phyloP scores from a whole-genome alignment of 2,888 invertebrate species.

The Lydus trimaculatus region DNA sequence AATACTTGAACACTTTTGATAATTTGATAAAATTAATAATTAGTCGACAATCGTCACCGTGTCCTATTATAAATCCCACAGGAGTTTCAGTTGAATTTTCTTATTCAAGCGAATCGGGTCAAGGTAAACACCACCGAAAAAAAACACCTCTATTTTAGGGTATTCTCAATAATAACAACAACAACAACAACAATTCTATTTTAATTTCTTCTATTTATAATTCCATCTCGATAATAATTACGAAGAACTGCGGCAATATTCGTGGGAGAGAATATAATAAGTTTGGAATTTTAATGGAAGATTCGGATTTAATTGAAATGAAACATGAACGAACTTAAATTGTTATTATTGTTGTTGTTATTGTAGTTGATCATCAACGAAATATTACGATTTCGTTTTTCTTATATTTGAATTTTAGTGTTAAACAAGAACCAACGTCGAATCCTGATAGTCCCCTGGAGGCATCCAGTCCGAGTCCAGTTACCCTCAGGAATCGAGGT shows the following conservation, averaged over 20 bases:
- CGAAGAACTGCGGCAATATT: not conserved
- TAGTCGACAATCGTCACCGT: too few relatives aligned
- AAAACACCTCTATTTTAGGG: not conserved
- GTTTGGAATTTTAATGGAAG: not conserved
- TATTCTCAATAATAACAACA: not conserved
- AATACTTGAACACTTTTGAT: too few relatives aligned
- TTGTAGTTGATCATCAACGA: not conserved
- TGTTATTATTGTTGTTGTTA: not conserved
- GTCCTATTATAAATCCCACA: not conserved
- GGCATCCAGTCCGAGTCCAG: slow-evolving; percentile 56
- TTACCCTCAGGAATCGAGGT: slow-evolving; percentile 54
- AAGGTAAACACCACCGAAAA: not conserved
- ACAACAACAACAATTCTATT: too few relatives aligned
- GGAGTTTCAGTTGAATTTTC: not conserved
- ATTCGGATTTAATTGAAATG: not conserved
- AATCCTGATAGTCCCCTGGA: slow-evolving; percentile 60
- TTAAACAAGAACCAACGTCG: slow-evolving; percentile 58
- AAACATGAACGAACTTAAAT: not conserved
- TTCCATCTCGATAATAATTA: not conserved
- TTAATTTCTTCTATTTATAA: too few relatives aligned
- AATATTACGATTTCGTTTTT: slow-evolving; percentile 12
- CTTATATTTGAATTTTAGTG: slow-evolving; percentile 48
- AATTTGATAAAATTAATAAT: too few relatives aligned
- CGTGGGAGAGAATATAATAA: slow-evolving; percentile 4
- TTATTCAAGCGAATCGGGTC: not conserved